A percentile compares a stretch with the other conserved stretches of the same genome.
phyloP scores from a whole-genome alignment of 2,797 vertebrate species.

The Brotula barbata region DNA sequence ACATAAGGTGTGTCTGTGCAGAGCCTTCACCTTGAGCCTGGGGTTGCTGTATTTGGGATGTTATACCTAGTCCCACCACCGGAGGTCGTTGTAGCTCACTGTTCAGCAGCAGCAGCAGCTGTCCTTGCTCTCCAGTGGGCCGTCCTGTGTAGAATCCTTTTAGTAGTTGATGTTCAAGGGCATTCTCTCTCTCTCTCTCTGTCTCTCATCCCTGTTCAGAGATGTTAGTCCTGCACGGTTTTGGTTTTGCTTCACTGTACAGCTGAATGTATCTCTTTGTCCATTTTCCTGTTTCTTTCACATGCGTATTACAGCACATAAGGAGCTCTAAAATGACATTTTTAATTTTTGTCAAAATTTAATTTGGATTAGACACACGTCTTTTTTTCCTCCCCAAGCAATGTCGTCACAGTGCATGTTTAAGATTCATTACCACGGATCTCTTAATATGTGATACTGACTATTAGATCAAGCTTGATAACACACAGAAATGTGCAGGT shows the following conservation, averaged over 20 bases:
- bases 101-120: slow-evolving; percentile 22
- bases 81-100: slow-evolving; percentile 55
- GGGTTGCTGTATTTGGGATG: slow-evolving; percentile 49
- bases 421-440: no score
- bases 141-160: slow-evolving; percentile 58
- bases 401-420: no score
- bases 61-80: slow-evolving; percentile 54
- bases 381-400: no score
- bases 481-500: no score
- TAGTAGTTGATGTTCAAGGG: slow-evolving; percentile 63
- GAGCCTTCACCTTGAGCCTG: slow-evolving; percentile 75
- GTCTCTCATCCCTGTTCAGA: slow-evolving; percentile 16
- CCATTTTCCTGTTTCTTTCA: background rate
- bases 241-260: background rate
- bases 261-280: background rate
- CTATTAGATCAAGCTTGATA: no score
- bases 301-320: background rate
- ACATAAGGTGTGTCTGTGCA: slow-evolving; percentile 75
- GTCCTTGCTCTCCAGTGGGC: slow-evolving; percentile 55
- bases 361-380: no score
- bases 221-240: background rate
- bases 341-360: no score
- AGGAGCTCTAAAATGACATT: no score
- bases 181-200: slow-evolving; percentile 39
- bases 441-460: no score